Evolutionary conservation across 1,140 invertebrate genomes (phyloP).

Genomic region (Drosophila nebulosa): DNA sequence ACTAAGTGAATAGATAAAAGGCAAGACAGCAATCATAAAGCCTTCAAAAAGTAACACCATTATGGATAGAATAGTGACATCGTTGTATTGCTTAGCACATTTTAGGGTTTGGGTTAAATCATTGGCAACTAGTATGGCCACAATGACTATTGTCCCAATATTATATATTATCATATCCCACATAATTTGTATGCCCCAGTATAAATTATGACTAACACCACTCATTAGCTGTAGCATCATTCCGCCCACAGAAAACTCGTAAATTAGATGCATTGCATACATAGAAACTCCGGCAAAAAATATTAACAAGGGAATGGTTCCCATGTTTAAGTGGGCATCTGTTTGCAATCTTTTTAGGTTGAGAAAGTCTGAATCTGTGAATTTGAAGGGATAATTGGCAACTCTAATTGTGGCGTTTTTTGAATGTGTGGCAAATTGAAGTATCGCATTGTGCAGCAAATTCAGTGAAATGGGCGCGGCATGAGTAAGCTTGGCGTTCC

Average conservation of each 20-base stretch:
- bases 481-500: slow-evolving; percentile 4
- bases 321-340: background rate
- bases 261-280: background rate
- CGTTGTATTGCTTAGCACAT: background rate
- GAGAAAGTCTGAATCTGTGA: background rate
- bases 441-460: slow-evolving; percentile 18
- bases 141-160: background rate
- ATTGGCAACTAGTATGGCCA: background rate
- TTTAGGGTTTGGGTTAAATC: too few relatives aligned
- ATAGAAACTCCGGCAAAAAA: background rate
- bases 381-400: slow-evolving; percentile 4
- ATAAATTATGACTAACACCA: background rate
- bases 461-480: slow-evolving; percentile 10
- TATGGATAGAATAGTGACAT: too few relatives aligned
- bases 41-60: background rate
- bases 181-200: background rate
- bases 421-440: background rate
- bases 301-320: background rate
- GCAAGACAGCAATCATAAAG: background rate
- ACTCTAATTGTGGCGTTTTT: background rate
- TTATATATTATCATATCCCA: background rate
- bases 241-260: background rate
- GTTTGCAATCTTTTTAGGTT: background rate
- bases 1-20: background rate
- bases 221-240: background rate